Evolutionary conservation across 2,888 invertebrate species (phyloP).

Genomic region (Caenorhabditis japonica): DNA sequence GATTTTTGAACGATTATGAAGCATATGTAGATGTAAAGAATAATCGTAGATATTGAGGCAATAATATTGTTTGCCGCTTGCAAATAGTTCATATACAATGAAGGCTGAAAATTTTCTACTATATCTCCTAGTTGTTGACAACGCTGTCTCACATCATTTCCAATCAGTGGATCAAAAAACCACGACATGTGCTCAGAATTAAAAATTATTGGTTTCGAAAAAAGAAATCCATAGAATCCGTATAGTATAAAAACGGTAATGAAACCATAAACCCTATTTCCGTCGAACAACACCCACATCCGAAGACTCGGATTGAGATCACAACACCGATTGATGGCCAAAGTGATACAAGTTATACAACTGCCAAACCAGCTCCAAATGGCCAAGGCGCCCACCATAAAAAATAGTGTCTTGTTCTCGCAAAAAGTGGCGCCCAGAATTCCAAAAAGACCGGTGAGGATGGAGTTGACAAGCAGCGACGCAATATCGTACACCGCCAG

Average conservation of each 20-base stretch:
- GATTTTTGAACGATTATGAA: background rate
- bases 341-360: slow-evolving; percentile 18
- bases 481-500: slow-evolving; percentile 7
- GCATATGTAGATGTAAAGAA: background rate
- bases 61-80: slow-evolving; percentile 6
- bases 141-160: background rate
- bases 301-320: slow-evolving; percentile 13
- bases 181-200: slow-evolving; percentile 24
- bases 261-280: slow-evolving; percentile 3
- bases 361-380: slow-evolving; percentile 17
- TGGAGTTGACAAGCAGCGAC: slow-evolving; percentile 2
- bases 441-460: slow-evolving; percentile 20
- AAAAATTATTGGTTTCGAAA: slow-evolving; percentile 30
- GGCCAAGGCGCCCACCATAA: background rate
- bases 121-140: no score
- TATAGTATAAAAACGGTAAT: slow-evolving; percentile 2
- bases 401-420: background rate
- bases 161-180: slow-evolving; percentile 31
- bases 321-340: slow-evolving; percentile 25
- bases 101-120: no score
- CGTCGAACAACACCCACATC: slow-evolving; percentile 18
- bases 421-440: slow-evolving; percentile 14
- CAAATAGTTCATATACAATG: background rate
- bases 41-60: background rate
- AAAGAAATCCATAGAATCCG: slow-evolving; percentile 15